A percentile compares a stretch with the other conserved stretches of the same genome.
Evolutionary conservation across 2,797 vertebrate genomes (phyloP).

Genomic region (Coluber constrictor): DNA sequence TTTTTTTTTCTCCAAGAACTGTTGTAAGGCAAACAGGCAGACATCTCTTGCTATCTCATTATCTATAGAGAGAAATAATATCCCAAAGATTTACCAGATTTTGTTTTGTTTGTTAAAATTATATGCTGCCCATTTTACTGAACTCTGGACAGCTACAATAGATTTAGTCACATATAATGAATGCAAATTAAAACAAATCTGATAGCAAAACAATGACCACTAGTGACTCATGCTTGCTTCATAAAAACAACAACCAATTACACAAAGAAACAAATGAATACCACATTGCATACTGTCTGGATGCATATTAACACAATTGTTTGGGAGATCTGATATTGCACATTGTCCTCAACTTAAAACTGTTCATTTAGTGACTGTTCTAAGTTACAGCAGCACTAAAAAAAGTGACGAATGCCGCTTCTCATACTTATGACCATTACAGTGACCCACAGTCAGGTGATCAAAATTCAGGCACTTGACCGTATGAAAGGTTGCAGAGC

Average conservation of each 20-base stretch:
- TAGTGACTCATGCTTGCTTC: not conserved
- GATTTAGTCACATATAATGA: not conserved
- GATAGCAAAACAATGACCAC: not conserved
- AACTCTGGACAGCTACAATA: not conserved
- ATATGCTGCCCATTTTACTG: not conserved
- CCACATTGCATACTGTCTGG: not conserved
- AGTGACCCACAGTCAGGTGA: not conserved
- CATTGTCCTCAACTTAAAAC: not conserved
- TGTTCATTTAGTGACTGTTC: not conserved
- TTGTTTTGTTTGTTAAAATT: not conserved
- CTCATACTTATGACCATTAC: not conserved
- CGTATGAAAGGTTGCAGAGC: not conserved
- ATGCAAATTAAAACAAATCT: not conserved
- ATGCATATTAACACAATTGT: not conserved
- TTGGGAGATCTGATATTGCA: not conserved
- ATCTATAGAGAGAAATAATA: not conserved
- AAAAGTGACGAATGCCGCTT: not conserved
- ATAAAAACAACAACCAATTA: not conserved
- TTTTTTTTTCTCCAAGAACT: not conserved
- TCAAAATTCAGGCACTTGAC: not conserved
- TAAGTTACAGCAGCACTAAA: not conserved
- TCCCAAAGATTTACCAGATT: not conserved
- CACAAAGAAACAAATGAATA: not conserved
- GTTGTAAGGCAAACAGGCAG: not conserved
- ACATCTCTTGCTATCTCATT: not conserved